Evolutionary conservation across 2,113 vertebrate species (phyloP).

Genomic region (Microtus ochrogaster): DNA sequence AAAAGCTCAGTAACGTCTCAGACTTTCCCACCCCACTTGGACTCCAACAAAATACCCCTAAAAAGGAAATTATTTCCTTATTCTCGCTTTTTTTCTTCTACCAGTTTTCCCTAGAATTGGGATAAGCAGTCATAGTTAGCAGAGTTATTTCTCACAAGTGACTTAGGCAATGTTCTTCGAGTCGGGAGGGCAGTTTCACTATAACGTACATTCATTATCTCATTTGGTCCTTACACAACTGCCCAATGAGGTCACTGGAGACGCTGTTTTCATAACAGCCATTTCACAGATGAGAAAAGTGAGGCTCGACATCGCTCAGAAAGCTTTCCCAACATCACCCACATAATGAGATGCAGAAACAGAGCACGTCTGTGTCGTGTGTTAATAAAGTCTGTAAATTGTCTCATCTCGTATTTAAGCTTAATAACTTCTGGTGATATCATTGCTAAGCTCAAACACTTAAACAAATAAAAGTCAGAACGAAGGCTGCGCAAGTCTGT

Average conservation of each 20-base stretch:
- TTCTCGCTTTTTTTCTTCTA: not conserved
- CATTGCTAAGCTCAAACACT: conserved; percentile 64
- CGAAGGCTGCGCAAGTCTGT: not conserved
- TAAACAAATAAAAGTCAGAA: conserved; percentile 70
- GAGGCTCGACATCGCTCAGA: not conserved
- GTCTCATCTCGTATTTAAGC: conserved; percentile 74
- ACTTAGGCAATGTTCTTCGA: not conserved
- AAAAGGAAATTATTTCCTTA: not conserved
- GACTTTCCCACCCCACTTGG: not conserved
- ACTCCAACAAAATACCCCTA: not conserved
- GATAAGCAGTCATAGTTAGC: not conserved
- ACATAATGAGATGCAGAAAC: conserved; percentile 58
- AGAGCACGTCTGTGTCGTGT: conserved; percentile 23
- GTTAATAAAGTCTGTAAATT: conserved; percentile 70
- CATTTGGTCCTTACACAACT: conserved; percentile 69
- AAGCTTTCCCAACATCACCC: conserved; percentile 63
- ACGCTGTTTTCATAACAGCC: conserved; percentile 61
- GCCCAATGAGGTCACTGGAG: conserved; percentile 64
- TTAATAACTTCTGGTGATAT: conserved; percentile 73
- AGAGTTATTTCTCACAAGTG: conserved; percentile 28
- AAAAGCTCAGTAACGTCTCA: not conserved
- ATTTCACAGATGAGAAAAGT: conserved; percentile 75
- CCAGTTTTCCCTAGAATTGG: not conserved
- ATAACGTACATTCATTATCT: conserved; percentile 32
- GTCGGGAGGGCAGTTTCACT: conserved; percentile 46